Evolutionary conservation across 2,797 vertebrate species (phyloP).

Genomic region (Avahi laniger): DNA sequence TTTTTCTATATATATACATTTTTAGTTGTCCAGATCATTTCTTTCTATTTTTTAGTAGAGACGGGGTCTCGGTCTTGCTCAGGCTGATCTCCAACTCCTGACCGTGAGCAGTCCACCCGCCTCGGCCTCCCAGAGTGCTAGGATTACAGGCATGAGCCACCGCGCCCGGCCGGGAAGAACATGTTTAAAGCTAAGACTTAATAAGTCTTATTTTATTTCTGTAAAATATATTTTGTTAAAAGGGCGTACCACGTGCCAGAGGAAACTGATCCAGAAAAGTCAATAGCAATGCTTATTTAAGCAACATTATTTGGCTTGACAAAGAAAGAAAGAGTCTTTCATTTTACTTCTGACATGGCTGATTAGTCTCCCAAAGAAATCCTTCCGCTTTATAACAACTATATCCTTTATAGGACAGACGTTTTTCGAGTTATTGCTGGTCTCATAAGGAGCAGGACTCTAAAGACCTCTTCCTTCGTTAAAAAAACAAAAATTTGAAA

Average conservation of each 20-base stretch:
- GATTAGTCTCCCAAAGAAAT: not conserved
- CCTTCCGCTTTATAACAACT: not conserved
- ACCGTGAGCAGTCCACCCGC: too few relatives aligned
- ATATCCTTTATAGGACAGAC: not conserved
- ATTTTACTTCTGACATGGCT: not conserved
- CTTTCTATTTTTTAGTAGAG: too few relatives aligned
- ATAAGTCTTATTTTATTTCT: not conserved
- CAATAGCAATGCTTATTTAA: not conserved
- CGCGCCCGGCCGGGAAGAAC: not conserved
- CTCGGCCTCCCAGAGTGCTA: too few relatives aligned
- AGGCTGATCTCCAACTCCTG: too few relatives aligned
- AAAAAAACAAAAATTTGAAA: not conserved
- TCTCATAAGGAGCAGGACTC: not conserved
- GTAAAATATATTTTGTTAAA: not conserved
- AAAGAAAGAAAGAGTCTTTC: not conserved
- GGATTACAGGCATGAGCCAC: too few relatives aligned
- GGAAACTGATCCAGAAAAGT: not conserved
- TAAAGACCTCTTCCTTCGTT: not conserved
- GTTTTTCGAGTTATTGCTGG: not conserved
- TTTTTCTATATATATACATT: too few relatives aligned
- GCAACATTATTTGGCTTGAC: not conserved
- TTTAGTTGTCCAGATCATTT: too few relatives aligned
- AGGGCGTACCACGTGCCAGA: not conserved
- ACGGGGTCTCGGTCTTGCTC: too few relatives aligned
- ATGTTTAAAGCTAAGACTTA: not conserved